A percentile compares a stretch with the other conserved stretches of the same genome.
Evolutionary conservation across 1,140 invertebrate genomes (phyloP).

Genomic region (Heliothis virescens): DNA sequence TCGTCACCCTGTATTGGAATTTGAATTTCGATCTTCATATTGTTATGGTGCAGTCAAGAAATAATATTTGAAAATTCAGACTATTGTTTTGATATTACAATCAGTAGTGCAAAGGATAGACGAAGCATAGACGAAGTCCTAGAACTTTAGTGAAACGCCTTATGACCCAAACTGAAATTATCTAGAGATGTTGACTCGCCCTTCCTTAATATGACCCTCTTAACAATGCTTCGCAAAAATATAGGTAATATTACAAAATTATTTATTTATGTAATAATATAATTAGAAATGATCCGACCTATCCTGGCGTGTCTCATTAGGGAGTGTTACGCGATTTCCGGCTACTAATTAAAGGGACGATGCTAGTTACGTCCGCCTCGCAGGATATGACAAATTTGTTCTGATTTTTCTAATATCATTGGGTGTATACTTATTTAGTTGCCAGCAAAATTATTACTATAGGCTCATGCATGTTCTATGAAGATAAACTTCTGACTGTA

Average conservation of each 20-base stretch:
- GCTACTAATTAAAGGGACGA: conserved; percentile 75
- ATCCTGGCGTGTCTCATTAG: conserved; percentile 76
- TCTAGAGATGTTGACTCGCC: too few relatives aligned
- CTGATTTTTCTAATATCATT: conserved; percentile 61
- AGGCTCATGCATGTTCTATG: conserved; percentile 6
- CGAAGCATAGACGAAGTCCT: too few relatives aligned
- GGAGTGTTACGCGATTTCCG: conserved; percentile 70
- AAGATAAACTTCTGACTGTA: neutral
- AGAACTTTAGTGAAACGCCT: too few relatives aligned
- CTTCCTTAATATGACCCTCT: too few relatives aligned
- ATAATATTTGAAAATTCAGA: too few relatives aligned
- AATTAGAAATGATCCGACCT: conserved; percentile 61
- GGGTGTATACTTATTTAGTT: neutral
- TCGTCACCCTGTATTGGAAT: conserved; percentile 24
- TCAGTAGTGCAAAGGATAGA: too few relatives aligned
- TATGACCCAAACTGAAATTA: too few relatives aligned
- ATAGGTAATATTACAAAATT: neutral
- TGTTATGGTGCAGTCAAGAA: neutral
- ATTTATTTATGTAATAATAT: conserved; percentile 42
- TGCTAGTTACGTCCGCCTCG: conserved; percentile 65
- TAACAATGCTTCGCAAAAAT: neutral
- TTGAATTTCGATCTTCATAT: neutral
- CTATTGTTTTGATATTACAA: too few relatives aligned
- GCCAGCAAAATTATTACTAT: neutral
- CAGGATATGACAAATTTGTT: conserved; percentile 71